These are phyloP conservation scores for Ceratoteleas bidentatus DNA, from an alignment of 1,140 invertebrate genomes.

Conservation along the genomic window DNA sequence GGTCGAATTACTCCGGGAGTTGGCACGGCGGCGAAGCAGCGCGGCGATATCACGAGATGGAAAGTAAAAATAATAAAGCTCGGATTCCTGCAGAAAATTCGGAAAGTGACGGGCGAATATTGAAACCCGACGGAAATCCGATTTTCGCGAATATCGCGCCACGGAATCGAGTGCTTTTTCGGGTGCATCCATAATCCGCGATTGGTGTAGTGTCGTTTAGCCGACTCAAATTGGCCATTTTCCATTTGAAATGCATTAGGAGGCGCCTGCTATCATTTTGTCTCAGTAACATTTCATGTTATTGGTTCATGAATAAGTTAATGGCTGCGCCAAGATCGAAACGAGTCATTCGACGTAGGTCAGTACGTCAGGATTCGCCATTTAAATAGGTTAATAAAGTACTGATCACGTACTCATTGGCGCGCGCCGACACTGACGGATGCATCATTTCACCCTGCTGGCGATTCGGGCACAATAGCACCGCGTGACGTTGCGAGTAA, in stretches of 20 bases:
- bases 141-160: slow-evolving; percentile 63
- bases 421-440: too few relatives aligned
- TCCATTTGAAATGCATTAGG: slow-evolving; percentile 68
- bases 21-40: slow-evolving; percentile 46
- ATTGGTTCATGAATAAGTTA: slow-evolving; percentile 72
- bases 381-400: slow-evolving; percentile 56
- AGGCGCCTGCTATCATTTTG: slow-evolving; percentile 47
- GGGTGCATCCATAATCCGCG: slow-evolving; percentile 60
- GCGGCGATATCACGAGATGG: slow-evolving; percentile 45
- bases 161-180: slow-evolving; percentile 59
- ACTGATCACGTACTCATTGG: too few relatives aligned
- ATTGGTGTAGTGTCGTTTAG: slow-evolving; percentile 68
- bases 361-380: slow-evolving; percentile 57
- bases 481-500: too few relatives aligned
- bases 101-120: slow-evolving; percentile 61
- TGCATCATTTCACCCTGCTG: too few relatives aligned
- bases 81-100: slow-evolving; percentile 48
- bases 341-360: slow-evolving; percentile 61
- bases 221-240: slow-evolving; percentile 67
- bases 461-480: too few relatives aligned
- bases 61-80: slow-evolving; percentile 61
- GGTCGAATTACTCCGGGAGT: slow-evolving; percentile 55
- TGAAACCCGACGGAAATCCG: slow-evolving; percentile 63
- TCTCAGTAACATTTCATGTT: slow-evolving; percentile 68
- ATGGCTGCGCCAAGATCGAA: slow-evolving; percentile 61